Percentiles rank a stretch among this genome's conserved stretches.
phyloP scores from a whole-genome alignment of 2,888 invertebrate species.

The Nomada fucata region DNA sequence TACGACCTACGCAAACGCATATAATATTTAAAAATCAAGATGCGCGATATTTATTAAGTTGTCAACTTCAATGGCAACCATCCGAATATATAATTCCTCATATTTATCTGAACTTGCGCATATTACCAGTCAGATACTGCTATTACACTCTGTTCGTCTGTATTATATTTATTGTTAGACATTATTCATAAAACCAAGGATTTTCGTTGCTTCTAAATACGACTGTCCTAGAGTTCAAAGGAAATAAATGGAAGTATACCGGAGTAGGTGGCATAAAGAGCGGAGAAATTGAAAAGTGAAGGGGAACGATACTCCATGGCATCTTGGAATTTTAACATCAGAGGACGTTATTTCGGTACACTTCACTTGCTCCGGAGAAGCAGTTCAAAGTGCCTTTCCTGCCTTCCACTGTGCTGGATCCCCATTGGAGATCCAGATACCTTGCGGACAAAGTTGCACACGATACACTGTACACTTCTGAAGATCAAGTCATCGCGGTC shows the following conservation, averaged over 20 bases:
- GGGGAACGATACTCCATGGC: conserved; percentile 20
- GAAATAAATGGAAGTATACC: not conserved
- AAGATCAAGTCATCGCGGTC: conserved; percentile 44
- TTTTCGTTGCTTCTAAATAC: not conserved
- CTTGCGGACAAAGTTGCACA: conserved; percentile 21
- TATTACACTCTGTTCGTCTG: too few species aligned
- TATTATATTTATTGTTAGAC: too few species aligned
- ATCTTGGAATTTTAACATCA: conserved; percentile 43
- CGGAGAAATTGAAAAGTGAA: conserved; percentile 32
- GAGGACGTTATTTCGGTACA: conserved; percentile 69
- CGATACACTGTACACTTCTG: conserved; percentile 33
- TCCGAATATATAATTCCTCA: too few species aligned
- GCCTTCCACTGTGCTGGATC: conserved; percentile 41
- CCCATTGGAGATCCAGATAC: conserved; percentile 18
- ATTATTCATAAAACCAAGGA: not conserved
- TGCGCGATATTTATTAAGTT: too few species aligned
- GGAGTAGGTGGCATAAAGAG: conserved; percentile 21
- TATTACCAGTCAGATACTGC: too few species aligned
- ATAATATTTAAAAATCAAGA: too few species aligned
- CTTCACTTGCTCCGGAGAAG: conserved; percentile 62
- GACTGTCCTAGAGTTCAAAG: not conserved
- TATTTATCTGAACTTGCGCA: too few species aligned
- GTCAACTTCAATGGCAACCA: too few species aligned
- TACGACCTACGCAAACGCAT: too few species aligned
- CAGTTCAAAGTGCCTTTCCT: conserved; percentile 57